phyloP scores from a whole-genome alignment of 35 echinoderm and acorn worm species.

The Apostichopus californicus region DNA sequence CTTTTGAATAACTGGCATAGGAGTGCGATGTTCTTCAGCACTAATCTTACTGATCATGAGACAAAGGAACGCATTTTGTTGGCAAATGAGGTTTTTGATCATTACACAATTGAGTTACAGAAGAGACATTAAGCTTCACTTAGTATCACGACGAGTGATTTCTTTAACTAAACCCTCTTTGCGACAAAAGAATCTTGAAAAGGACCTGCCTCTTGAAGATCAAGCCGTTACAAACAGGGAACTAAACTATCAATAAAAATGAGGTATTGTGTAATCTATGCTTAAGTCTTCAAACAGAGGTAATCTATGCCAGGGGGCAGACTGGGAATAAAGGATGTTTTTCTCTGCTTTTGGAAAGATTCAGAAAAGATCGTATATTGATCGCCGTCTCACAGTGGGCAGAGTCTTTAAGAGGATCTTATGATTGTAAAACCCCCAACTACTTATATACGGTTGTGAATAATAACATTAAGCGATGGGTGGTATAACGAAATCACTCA shows the following conservation, averaged over 20 bases:
- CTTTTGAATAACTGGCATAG: conserved; percentile 39
- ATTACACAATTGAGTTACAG: conserved; percentile 21
- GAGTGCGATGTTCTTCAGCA: conserved; percentile 16
- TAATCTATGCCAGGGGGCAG: conserved; percentile 18
- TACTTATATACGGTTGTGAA: too few species aligned
- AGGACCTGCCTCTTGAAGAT: conserved; percentile 14
- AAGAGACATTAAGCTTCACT: conserved; percentile 27
- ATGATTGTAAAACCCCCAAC: too few species aligned
- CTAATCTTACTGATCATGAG: conserved; percentile 10
- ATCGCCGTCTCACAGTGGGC: too few species aligned
- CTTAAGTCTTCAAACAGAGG: conserved; percentile 25
- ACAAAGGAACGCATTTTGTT: conserved; percentile 19
- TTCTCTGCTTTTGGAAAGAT: conserved; percentile 4
- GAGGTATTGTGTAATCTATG: conserved; percentile 8
- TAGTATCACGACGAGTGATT: conserved; percentile 23
- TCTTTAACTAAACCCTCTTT: conserved; percentile 32
- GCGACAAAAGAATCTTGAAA: conserved; percentile 28
- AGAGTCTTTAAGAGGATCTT: too few species aligned
- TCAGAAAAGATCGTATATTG: too few species aligned
- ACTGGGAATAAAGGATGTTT: conserved; percentile 19
- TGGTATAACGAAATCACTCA: too few species aligned
- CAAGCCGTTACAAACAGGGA: conserved; percentile 38
- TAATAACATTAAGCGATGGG: too few species aligned
- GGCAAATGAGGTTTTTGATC: conserved; percentile 21
- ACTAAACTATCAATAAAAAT: conserved; percentile 32